A percentile compares a stretch with the other conserved stretches of the same genome.
Conservation (phyloP, 35 echinoderm and acorn worm species). For the Apostichopus parvimensis region DNA sequence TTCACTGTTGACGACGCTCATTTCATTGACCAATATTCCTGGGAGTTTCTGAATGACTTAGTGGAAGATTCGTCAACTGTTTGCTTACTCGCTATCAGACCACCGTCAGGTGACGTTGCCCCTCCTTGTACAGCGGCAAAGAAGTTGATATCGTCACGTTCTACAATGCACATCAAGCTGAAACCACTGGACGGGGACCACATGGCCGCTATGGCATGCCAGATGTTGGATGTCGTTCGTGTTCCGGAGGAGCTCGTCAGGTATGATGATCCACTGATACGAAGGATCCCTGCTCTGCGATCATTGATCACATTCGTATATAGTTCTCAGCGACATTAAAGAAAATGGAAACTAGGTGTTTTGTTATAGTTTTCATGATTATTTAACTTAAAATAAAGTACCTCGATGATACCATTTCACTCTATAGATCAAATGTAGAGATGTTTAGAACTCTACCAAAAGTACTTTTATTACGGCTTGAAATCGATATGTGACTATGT, state of each 20-base stretch:
- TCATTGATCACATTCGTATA: too few species aligned
- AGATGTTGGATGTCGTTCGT: conserved; percentile 80
- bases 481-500: too few species aligned
- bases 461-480: too few species aligned
- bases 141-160: conserved; percentile 53
- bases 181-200: conserved; percentile 52
- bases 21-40: conserved; percentile 88
- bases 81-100: conserved; percentile 76
- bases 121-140: conserved; percentile 63
- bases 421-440: too few species aligned
- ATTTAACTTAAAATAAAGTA: too few species aligned
- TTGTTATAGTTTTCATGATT: too few species aligned
- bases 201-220: conserved; percentile 92
- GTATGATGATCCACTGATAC: conserved; percentile 23
- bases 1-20: conserved; percentile 94
- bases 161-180: conserved; percentile 78
- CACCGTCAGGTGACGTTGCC: conserved; percentile 55
- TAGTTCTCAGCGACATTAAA: too few species aligned
- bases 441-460: too few species aligned
- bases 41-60: conserved; percentile 89
- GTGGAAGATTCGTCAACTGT: conserved; percentile 74
- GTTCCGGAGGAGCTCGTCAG: conserved; percentile 82
- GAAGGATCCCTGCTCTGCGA: background rate
- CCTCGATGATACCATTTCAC: too few species aligned
- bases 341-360: too few species aligned